phyloP scores from a whole-genome alignment of 2,888 invertebrate genomes.

The Habroteleia sp. region DNA sequence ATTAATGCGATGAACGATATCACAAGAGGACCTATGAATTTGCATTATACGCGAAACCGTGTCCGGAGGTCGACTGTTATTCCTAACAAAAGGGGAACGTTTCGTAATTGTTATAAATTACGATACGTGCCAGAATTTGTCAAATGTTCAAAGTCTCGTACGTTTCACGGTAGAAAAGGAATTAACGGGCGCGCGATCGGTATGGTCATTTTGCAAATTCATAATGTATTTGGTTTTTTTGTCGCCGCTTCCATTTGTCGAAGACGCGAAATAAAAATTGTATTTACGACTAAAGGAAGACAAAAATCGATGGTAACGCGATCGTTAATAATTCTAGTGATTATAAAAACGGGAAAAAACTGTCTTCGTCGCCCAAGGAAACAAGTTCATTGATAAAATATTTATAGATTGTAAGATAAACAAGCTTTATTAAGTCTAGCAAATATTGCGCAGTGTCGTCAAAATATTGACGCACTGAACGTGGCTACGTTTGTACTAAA shows the following conservation, averaged over 20 bases:
- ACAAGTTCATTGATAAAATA: slow-evolving; percentile 54
- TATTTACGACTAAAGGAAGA: background rate
- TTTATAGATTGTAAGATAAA: slow-evolving; percentile 60
- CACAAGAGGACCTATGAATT: slow-evolving; percentile 50
- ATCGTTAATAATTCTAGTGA: slow-evolving; percentile 27
- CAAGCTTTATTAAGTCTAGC: slow-evolving; percentile 42
- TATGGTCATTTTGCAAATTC: background rate
- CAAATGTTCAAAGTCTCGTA: slow-evolving; percentile 20
- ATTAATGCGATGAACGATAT: slow-evolving; percentile 69
- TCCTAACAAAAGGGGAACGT: slow-evolving; percentile 32
- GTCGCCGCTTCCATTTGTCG: background rate
- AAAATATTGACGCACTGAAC: slow-evolving; percentile 56
- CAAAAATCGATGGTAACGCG: slow-evolving; percentile 23
- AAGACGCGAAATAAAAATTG: slow-evolving; percentile 4
- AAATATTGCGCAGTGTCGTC: slow-evolving; percentile 48
- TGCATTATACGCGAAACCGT: slow-evolving; percentile 52
- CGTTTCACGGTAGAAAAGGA: slow-evolving; percentile 12
- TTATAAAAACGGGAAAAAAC: slow-evolving; percentile 10
- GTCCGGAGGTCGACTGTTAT: slow-evolving; percentile 48
- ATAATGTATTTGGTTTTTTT: background rate
- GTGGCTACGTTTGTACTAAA: slow-evolving; percentile 47
- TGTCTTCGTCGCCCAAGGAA: slow-evolving; percentile 44
- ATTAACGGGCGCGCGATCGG: slow-evolving; percentile 23
- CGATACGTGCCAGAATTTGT: slow-evolving; percentile 46
- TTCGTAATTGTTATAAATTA: slow-evolving; percentile 56